phyloP scores from a whole-genome alignment of 2,888 invertebrate genomes.

The Chalcosyrphus nemorum region DNA sequence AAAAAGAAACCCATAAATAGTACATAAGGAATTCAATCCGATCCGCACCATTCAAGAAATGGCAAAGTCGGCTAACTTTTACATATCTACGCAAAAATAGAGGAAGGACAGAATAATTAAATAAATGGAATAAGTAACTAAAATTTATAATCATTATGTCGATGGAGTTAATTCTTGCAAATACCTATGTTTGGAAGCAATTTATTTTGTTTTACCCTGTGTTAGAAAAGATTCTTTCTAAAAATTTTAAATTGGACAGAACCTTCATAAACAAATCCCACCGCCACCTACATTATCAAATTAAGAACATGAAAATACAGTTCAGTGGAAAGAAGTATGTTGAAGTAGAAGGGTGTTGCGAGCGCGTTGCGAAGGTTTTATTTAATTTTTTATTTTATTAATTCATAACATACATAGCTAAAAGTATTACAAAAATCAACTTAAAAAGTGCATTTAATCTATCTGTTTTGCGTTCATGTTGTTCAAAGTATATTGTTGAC shows the following conservation, averaged over 20 bases:
- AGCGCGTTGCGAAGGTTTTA: slow-evolving; percentile 34
- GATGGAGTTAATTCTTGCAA: too few relatives aligned
- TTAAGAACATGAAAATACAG: slow-evolving; percentile 11
- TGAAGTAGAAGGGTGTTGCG: slow-evolving; percentile 18
- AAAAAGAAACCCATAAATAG: too few relatives aligned
- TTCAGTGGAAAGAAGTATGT: slow-evolving; percentile 52
- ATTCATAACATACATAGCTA: neutral
- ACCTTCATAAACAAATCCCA: slow-evolving; percentile 2
- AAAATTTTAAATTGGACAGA: neutral
- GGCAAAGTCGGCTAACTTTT: too few relatives aligned
- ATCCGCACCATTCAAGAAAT: too few relatives aligned
- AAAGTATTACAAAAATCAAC: neutral
- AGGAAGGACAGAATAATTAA: too few relatives aligned
- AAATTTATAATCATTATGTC: too few relatives aligned
- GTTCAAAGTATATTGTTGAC: neutral
- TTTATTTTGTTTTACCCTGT: neutral
- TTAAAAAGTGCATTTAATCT: neutral
- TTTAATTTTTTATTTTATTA: slow-evolving; percentile 37
- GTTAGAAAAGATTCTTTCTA: neutral
- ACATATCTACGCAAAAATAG: too few relatives aligned
- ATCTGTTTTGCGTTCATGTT: neutral
- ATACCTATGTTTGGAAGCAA: too few relatives aligned
- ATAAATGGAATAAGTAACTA: too few relatives aligned
- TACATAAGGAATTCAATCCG: too few relatives aligned
- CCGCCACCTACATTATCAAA: slow-evolving; percentile 6